Evolutionary conservation across 1,140 invertebrate genomes (phyloP).

Genomic region (Anastatus disparis): DNA sequence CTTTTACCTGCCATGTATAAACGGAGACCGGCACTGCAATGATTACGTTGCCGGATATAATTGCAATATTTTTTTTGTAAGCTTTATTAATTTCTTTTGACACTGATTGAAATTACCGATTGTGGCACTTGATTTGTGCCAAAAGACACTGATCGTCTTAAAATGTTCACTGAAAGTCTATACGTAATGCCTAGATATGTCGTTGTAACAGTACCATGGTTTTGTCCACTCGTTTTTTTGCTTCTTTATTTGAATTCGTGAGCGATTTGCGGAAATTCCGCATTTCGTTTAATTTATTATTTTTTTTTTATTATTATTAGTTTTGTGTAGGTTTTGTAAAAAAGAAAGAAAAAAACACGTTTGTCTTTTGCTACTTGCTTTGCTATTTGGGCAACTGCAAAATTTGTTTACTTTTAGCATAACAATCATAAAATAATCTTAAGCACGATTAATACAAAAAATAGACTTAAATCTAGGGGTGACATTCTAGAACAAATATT

Average conservation of each 20-base stretch:
- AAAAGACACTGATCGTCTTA: constrained; percentile 22
- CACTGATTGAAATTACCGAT: constrained; percentile 18
- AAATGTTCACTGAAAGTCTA: constrained; percentile 16
- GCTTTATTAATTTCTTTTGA: constrained; percentile 9
- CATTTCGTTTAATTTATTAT: constrained; percentile 7
- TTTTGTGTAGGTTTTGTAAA: constrained; percentile 16
- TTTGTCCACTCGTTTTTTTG: constrained; percentile 11
- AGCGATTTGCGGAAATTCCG: background rate
- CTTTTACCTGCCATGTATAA: constrained; percentile 14
- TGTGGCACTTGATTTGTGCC: background rate
- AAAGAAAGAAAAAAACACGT: constrained; percentile 42
- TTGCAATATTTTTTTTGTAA: background rate
- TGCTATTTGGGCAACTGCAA: constrained; percentile 5
- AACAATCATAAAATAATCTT: constrained; percentile 52
- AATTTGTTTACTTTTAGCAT: constrained; percentile 39
- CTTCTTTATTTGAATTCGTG: constrained; percentile 2
- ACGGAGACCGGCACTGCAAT: background rate
- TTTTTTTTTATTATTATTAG: constrained; percentile 3
- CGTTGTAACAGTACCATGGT: constrained; percentile 37
- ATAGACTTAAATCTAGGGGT: constrained; percentile 45
- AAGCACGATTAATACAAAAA: constrained; percentile 56
- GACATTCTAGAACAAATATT: constrained; percentile 22
- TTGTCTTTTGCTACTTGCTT: constrained; percentile 29
- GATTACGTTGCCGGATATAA: too few relatives aligned
- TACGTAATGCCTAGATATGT: constrained; percentile 41